These are phyloP conservation scores for Alligator sinensis DNA, from an alignment of 2,113 vertebrate species.

Conservation along the genomic window DNA sequence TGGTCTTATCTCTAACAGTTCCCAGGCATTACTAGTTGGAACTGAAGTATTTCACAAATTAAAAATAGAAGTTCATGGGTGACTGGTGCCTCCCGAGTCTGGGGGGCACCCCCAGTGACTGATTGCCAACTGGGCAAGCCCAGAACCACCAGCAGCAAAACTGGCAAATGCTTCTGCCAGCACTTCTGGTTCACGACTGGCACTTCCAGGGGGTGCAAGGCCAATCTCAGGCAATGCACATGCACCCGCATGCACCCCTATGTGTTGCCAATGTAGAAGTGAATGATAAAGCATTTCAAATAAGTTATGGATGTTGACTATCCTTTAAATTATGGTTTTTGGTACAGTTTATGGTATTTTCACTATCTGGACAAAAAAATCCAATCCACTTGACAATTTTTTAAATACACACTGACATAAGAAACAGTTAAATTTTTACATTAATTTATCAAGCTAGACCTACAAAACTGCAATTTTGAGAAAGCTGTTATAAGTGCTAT, in stretches of 20 bases:
- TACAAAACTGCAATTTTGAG: conserved; percentile 4
- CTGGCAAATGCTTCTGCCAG: too few relatives aligned
- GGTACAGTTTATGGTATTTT: background rate
- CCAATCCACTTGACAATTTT: background rate
- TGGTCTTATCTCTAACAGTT: background rate
- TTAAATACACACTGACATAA: background rate
- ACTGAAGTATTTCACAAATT: background rate
- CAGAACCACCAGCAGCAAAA: too few relatives aligned
- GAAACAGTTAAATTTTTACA: background rate
- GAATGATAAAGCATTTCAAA: background rate
- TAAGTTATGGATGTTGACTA: background rate
- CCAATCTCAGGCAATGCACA: too few relatives aligned
- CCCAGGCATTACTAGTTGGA: background rate
- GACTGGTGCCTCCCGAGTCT: too few relatives aligned
- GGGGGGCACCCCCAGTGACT: too few relatives aligned
- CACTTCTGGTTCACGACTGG: too few relatives aligned
- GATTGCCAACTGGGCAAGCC: too few relatives aligned
- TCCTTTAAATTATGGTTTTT: background rate
- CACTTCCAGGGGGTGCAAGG: too few relatives aligned
- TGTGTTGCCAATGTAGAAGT: too few relatives aligned
- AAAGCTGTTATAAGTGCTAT: background rate
- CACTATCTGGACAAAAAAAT: background rate
- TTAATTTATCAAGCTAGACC: background rate
- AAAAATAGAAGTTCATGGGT: background rate
- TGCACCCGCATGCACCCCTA: too few relatives aligned